These are phyloP conservation scores for Acanthococcus lagerstroemiae DNA, from an alignment of 2,888 invertebrate genomes.

Conservation along the genomic window DNA sequence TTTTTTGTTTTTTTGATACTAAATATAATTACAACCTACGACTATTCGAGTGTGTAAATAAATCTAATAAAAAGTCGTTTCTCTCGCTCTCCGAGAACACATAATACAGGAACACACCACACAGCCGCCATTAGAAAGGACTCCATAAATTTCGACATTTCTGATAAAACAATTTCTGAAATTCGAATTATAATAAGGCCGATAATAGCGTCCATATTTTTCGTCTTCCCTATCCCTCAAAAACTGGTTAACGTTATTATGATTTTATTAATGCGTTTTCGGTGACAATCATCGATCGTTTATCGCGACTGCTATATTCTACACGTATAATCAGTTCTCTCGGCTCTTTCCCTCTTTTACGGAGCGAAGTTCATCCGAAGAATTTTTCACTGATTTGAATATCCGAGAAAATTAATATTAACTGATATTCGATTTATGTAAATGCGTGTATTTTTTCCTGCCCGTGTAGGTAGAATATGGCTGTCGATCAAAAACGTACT, in stretches of 20 bases:
- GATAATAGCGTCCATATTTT: slow-evolving; percentile 12
- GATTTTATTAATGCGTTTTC: not conserved
- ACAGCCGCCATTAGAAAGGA: not conserved
- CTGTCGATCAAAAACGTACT: not conserved
- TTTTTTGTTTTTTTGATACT: not conserved
- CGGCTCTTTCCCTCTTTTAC: not conserved
- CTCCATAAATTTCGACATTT: slow-evolving; percentile 5
- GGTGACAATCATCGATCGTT: not conserved
- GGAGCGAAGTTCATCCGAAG: too few species aligned
- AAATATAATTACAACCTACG: slow-evolving; percentile 7
- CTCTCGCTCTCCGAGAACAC: not conserved
- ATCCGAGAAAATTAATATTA: not conserved
- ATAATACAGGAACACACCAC: not conserved
- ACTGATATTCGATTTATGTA: not conserved
- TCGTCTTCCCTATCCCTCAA: slow-evolving; percentile 1
- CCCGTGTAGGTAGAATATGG: not conserved
- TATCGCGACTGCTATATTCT: not conserved
- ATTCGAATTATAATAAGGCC: slow-evolving; percentile 10
- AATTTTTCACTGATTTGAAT: not conserved
- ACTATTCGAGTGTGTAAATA: not conserved
- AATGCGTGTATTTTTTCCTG: not conserved
- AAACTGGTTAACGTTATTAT: slow-evolving; percentile 8
- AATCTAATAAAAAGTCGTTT: slow-evolving; percentile 11
- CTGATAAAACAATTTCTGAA: slow-evolving; percentile 9
- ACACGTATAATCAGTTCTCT: too few species aligned